Evolutionary conservation across 2,888 invertebrate genomes (phyloP), one percentile per base, ranked within the genome.

Genomic region (Polia nebulosa): DNA sequence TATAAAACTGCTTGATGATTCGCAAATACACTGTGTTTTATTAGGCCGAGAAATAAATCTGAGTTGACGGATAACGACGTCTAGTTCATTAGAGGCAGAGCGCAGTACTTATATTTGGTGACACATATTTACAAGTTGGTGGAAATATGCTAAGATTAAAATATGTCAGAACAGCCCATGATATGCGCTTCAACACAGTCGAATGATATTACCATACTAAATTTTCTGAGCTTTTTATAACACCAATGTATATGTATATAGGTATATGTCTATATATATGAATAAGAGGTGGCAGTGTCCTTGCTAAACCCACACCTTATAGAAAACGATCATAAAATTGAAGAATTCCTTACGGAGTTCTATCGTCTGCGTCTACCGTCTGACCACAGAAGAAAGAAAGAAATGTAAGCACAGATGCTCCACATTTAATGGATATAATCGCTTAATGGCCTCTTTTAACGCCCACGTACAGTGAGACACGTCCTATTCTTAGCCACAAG

Each of bases 1-100:
- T 87, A 86, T 87, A 88, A 87, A 85, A 85, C 85, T 80, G 72
- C 68, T 78, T 77, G 81, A 83, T 86, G 86, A 85, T 86, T 84
- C 82, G 81, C 82, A 77, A 81, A 78, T 81, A 78, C 72, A 57
- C 79, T 72, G 83, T 80, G 60, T 76, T 84, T 81, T 83, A 83
- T 83, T 80, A 67, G 62, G 61, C 45, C 41, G 67, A 3, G 67
- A 65, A 71, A 81, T 84, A 83, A 83, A 83, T 84, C 73, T 66
- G 39, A 47, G 72, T 75, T 78, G 85, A 78, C 65, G 65, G 57
- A 81, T 77, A 77, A 80, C 70, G 60, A 71, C 53, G 29, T 74
- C 63, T 71, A 70, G 62, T 83, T 82, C 78, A 83, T 80, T 68
- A 72, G 65, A 65, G 32, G 25, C 52, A 49, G 57, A 1, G n/a